Percentiles rank a stretch among this genome's conserved stretches.
Conservation (phyloP, 2,888 invertebrate genomes). For the Amblyteles armatorius region DNA sequence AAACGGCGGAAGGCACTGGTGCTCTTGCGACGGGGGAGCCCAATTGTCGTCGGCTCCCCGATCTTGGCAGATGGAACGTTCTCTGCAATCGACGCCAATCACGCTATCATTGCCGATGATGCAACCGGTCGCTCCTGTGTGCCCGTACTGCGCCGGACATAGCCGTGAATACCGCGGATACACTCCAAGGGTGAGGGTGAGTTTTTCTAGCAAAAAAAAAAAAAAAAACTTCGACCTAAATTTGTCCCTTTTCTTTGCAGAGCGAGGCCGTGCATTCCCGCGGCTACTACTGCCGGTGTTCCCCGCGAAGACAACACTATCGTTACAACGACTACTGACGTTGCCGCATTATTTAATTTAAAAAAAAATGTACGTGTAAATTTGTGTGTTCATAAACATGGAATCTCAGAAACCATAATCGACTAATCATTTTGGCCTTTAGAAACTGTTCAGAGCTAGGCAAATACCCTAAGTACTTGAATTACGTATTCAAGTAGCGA, state of each 20-base stretch:
- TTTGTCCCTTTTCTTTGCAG: background rate
- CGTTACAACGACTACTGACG: slow-evolving; percentile 20
- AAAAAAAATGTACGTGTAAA: background rate
- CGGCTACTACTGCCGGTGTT: slow-evolving; percentile 23
- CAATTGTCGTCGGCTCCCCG: background rate
- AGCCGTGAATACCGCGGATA: background rate
- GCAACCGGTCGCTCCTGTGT: background rate
- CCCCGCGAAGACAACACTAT: slow-evolving; percentile 8
- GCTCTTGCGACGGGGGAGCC: slow-evolving; percentile 22
- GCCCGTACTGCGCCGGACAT: slow-evolving; percentile 23
- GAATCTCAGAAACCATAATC: background rate
- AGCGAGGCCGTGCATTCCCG: background rate
- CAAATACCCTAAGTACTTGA: too few relatives aligned
- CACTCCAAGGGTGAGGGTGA: slow-evolving; percentile 25
- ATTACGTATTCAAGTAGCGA: too few relatives aligned
- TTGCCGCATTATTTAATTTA: background rate
- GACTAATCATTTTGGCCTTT: background rate
- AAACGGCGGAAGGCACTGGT: slow-evolving; percentile 21
- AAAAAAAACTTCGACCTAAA: background rate
- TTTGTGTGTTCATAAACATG: background rate
- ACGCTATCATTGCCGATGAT: background rate
- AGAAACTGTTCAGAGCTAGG: background rate
- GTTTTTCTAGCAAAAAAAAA: background rate
- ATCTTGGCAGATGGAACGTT: background rate
- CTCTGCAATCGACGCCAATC: background rate